phyloP scores from a whole-genome alignment of 2,113 vertebrate species.

The Leptocoma aspasia region DNA sequence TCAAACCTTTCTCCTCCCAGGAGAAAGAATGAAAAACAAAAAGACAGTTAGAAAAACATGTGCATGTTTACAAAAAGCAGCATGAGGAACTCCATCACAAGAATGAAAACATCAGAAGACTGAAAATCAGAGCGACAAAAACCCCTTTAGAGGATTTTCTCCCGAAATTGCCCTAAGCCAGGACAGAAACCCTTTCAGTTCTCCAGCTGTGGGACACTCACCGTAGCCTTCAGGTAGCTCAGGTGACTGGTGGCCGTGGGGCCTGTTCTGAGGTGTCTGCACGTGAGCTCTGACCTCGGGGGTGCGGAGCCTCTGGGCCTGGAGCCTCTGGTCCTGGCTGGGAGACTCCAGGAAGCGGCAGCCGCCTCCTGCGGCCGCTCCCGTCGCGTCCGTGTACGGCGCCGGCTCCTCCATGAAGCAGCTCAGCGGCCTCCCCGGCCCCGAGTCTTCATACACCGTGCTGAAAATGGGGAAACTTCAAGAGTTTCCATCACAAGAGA shows the following conservation, averaged over 20 bases:
- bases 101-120: no score
- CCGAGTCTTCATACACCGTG: slow-evolving; percentile 89
- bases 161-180: no score
- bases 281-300: slow-evolving; percentile 84
- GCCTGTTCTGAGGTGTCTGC: slow-evolving; percentile 91
- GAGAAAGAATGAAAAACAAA: no score
- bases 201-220: slow-evolving; percentile 49
- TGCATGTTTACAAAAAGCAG: no score
- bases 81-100: no score
- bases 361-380: slow-evolving; percentile 87
- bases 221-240: slow-evolving; percentile 96
- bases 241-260: slow-evolving; percentile 91
- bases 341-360: slow-evolving; percentile 89
- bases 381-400: slow-evolving; percentile 87
- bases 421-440: slow-evolving; percentile 84
- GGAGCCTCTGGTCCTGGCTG: slow-evolving; percentile 86
- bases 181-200: accelerated
- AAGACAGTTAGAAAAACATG: no score
- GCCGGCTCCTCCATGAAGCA: slow-evolving; percentile 94
- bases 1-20: no score
- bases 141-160: no score
- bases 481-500: background rate
- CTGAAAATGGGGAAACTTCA: slow-evolving; percentile 68
- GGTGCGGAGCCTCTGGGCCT: slow-evolving; percentile 86
- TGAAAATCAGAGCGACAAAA: no score